Base-by-base conservation (phyloP, 2,797 vertebrate genomes). In the Tympanoctomys barrerae region DNA sequence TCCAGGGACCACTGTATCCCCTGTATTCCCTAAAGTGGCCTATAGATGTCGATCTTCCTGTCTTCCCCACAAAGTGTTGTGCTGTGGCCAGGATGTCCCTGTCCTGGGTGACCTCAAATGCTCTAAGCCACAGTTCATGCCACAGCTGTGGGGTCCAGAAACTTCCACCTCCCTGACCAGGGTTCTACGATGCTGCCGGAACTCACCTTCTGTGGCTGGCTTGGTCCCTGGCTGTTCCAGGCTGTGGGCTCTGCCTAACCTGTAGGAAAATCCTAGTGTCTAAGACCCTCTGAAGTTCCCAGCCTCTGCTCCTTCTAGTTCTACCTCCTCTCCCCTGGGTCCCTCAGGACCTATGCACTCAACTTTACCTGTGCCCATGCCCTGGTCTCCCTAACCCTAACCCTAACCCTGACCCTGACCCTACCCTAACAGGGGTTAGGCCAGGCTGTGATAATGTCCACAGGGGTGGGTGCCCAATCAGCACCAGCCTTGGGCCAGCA, bases 11-110 rank as follows among this genome's bases (percentile, higher is more conserved):
- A 7, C 8, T 18, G 52, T 3, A 28, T 24, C 1, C 33, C 62
- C 13, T 13, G 52, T 54, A 14, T 54, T 2, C 54, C 2, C 2
- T 11, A 1, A 0, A 22, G 28, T 36, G n/a, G 81, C 64, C 1
- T 16, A 31, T 31, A 42, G 73, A 68, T 42, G 42, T 0, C 5
- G 46, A 49, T 19, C 33, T n/a, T 39, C 16, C 66, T 18, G 64
- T 16, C 81, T 31, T 36, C 39, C 49, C 5, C 54, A 13, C 7
- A 14, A 54, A 42, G 33, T 49, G 36, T 42, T n/a, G 28, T 46
- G 7, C 49, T 5, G 7, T 16, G 36, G 33, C 54, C 3, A 2
- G 28, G 9, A 18, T 6, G 64, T 1, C 24, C 54, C 31, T 61
- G 77, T 68, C 46, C 49, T 71, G 0, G 13, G 31, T 16, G 19